Base-by-base conservation (phyloP, 2,797 vertebrate genomes). In the Sebastolobus altivelis region DNA sequence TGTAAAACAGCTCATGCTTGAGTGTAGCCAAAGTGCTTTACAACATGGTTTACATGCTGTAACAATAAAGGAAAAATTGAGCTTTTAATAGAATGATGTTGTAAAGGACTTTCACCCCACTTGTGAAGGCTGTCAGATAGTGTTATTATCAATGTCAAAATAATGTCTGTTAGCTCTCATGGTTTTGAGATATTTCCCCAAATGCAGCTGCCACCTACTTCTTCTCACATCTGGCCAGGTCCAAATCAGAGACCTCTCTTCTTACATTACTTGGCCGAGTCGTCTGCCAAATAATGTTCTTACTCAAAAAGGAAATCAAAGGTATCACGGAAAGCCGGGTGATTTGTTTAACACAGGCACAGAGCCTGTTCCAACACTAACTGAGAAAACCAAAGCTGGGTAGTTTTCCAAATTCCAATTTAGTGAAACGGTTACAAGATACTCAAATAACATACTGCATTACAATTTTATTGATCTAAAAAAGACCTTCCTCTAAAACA, bases 371-470 rank as follows among this genome's bases (percentile, higher is more conserved):
- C 22, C 20, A 81, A 54, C 38, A 71, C 35, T 35, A 33, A 75
- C 43, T 14, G 59, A 80, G 62, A 72, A 55, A 35, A 74, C 20
- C 27, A 52, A 40, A 63, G 27, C 46, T 20, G 35, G 33, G 33
- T 43, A 25, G 22, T 46, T 20, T 33, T 81, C 54, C 70, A 78
- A 74, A 80, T 62, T 71, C 60, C 69, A 81, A 74, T 43, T 79
- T 40, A 38, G 38, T 54, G 20, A 67, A 62, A 37, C 37, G 9
- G 49, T 58, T 66, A 72, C 29, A 67, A n/a, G 9, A 61, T 22
- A 8, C 18, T 65, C 25, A 56, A 25, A 74, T 10, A 56, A 25
- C 33, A 56, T n/a, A 31, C 38, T 43, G 33, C 16, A 29, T 60
- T 58, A 33, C 8, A 31, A 2, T 11, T n/a, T 5, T 25, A 35